These are phyloP conservation scores for Neosilurus mollespiculum DNA, from an alignment of 2,797 vertebrate species.

Conservation along the genomic window DNA sequence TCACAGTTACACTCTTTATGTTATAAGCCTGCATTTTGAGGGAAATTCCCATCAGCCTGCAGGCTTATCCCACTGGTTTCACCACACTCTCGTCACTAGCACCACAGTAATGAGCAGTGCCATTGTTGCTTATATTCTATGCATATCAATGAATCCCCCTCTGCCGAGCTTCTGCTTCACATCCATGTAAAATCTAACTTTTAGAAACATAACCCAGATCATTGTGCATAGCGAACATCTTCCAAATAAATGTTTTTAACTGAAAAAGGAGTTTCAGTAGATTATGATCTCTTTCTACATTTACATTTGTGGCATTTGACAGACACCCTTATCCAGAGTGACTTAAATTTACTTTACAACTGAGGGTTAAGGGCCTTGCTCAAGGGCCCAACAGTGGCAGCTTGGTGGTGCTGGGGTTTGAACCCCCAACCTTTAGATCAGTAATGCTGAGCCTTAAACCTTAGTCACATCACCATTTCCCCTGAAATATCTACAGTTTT, in stretches of 20 bases:
- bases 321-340: too few relatives aligned
- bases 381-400: too few relatives aligned
- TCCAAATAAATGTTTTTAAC: not conserved
- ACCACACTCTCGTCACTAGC: conserved; percentile 25
- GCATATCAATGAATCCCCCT: not conserved
- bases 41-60: conserved; percentile 5
- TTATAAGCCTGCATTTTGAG: not conserved
- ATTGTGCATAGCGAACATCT: not conserved
- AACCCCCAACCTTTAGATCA: too few relatives aligned
- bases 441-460: too few relatives aligned
- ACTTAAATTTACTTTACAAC: too few relatives aligned
- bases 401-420: too few relatives aligned
- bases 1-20: not conserved
- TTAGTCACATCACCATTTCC: too few relatives aligned
- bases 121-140: not conserved
- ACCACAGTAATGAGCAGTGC: conserved; percentile 28
- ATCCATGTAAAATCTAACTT: too few relatives aligned
- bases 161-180: not conserved
- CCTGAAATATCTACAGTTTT: too few relatives aligned
- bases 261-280: not conserved
- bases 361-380: too few relatives aligned
- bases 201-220: not conserved
- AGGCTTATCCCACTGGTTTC: conserved; percentile 23
- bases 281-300: not conserved
- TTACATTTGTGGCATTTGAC: too few relatives aligned